Evolutionary conservation across 2,888 invertebrate species (phyloP), one percentile per base, ranked within the genome.

Genomic region (Leptopterna dolabrata): DNA sequence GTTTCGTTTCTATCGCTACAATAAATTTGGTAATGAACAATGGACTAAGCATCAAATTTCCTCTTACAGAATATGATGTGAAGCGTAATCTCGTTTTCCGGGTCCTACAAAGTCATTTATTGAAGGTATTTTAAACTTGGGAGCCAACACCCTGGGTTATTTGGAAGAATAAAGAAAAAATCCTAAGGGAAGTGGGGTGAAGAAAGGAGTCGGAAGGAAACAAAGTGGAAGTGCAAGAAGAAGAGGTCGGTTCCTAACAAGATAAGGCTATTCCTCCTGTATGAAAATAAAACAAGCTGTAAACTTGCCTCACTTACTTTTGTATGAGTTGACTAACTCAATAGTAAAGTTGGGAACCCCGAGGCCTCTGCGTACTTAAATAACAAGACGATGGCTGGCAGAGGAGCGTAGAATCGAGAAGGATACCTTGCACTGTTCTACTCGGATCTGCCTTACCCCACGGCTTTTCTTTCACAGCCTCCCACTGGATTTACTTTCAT

Each of bases 281-380:
- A 85, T 85, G 85, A 85, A 85, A 85, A 85, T 85, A 85, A 85
- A 85, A 85, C 85, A 85, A 76, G 85, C 85, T 73, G 85, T 85
- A 85, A 85, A 85, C 85, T 85, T 85, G 76, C 85, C 73, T 85
- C 85, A 85, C 85, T 85, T 85, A 85, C 85, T 85, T 85, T 85
- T 85, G 85, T 85, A 85, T 85, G 85, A 85, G 85, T 85, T 85
- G 85, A 85, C 85, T 85, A 85, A 85, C 85, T 85, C 76, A 85
- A 85, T 85, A 85, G 76, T 85, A 76, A 85, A 85, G 85, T 85
- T 85, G 76, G 76, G 85, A 41, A 71, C 82, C 45, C 82, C 82
- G 30, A 76, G 85, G 85, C 47, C 76, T 76, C 85, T 41, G 47
- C 73, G 76, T 85, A 76, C 51, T 85, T 85, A 73, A 71, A 85